These are phyloP conservation scores for Sula dactylatra DNA, from an alignment of 2,113 vertebrate genomes.

Conservation along the genomic window DNA sequence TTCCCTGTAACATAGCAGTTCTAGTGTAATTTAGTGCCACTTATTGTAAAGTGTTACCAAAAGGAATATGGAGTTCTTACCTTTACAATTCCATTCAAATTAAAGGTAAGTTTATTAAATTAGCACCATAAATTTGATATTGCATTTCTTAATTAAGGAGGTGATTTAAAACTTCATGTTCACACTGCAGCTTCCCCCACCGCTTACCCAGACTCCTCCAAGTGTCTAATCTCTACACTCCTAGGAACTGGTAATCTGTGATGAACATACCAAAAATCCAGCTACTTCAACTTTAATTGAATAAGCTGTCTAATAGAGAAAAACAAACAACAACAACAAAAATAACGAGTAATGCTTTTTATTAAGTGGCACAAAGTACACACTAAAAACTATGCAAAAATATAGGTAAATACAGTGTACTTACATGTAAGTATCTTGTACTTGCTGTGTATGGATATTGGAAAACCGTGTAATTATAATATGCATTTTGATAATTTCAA, in stretches of 20 bases:
- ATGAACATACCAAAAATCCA: slow-evolving; percentile 57
- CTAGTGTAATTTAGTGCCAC: slow-evolving; percentile 85
- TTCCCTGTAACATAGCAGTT: slow-evolving; percentile 85
- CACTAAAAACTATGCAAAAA: slow-evolving; percentile 86
- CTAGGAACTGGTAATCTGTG: slow-evolving; percentile 66
- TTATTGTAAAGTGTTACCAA: slow-evolving; percentile 84
- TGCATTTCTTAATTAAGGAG: slow-evolving; percentile 64
- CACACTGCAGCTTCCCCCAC: slow-evolving; percentile 25
- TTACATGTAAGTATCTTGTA: slow-evolving; percentile 86
- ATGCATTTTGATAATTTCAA: slow-evolving; percentile 82
- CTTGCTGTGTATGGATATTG: slow-evolving; percentile 82
- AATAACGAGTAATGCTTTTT: slow-evolving; percentile 78
- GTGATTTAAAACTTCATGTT: slow-evolving; percentile 50
- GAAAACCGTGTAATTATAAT: slow-evolving; percentile 82
- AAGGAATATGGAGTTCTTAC: slow-evolving; percentile 64
- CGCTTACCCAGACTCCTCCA: slow-evolving; percentile 44
- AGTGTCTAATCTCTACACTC: slow-evolving; percentile 29
- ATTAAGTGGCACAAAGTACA: slow-evolving; percentile 86
- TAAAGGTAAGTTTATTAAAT: slow-evolving; percentile 65
- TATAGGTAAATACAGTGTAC: slow-evolving; percentile 83
- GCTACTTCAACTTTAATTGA: slow-evolving; percentile 44
- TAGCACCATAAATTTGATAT: slow-evolving; percentile 50
- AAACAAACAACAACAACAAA: neutral
- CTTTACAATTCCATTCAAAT: slow-evolving; percentile 65
- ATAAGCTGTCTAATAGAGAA: neutral